Conservation (phyloP, 1,140 invertebrate genomes). For the Sesamia nonagrioides region DNA sequence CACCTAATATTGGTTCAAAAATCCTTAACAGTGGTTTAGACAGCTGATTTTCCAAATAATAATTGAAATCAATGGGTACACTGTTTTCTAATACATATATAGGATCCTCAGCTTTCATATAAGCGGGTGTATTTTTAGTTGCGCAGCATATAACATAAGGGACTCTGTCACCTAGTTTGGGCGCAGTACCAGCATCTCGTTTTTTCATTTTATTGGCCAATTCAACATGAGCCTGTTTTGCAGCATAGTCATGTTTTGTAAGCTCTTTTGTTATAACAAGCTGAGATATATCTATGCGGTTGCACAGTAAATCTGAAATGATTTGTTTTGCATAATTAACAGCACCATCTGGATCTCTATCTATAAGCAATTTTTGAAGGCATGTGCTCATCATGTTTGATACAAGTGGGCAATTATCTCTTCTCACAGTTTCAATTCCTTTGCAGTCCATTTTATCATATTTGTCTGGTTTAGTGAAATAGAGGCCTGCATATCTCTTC, state of each 20-base stretch:
- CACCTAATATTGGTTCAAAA: slow-evolving; percentile 99
- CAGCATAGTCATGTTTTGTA: slow-evolving; percentile 98
- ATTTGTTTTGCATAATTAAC: slow-evolving; percentile 95
- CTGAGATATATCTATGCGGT: slow-evolving; percentile 99
- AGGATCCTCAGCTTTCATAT: slow-evolving; percentile 97
- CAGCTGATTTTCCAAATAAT: slow-evolving; percentile 99
- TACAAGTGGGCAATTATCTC: slow-evolving; percentile 99
- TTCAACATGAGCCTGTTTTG: slow-evolving; percentile 99
- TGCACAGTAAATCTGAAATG: slow-evolving; percentile 98
- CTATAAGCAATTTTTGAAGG: slow-evolving; percentile 98
- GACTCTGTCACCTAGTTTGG: slow-evolving; percentile 99
- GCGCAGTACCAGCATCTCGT: slow-evolving; percentile 98
- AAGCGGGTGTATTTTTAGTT: slow-evolving; percentile 97
- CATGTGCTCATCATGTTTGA: slow-evolving; percentile 99
- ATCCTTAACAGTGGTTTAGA: slow-evolving; percentile 98
- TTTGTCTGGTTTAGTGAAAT: slow-evolving; percentile 97
- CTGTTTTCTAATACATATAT: slow-evolving; percentile 99
- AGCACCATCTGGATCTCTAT: slow-evolving; percentile 98
- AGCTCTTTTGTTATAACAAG: slow-evolving; percentile 99
- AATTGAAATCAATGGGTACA: slow-evolving; percentile 98
- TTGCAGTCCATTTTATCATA: slow-evolving; percentile 99
- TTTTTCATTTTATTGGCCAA: slow-evolving; percentile 99
- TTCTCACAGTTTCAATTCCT: slow-evolving; percentile 99
- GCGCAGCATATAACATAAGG: slow-evolving; percentile 98
- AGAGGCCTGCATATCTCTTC: slow-evolving; percentile 97